Base-by-base conservation (phyloP, 1,140 invertebrate genomes). In the Rhagoletis zephyria region DNA sequence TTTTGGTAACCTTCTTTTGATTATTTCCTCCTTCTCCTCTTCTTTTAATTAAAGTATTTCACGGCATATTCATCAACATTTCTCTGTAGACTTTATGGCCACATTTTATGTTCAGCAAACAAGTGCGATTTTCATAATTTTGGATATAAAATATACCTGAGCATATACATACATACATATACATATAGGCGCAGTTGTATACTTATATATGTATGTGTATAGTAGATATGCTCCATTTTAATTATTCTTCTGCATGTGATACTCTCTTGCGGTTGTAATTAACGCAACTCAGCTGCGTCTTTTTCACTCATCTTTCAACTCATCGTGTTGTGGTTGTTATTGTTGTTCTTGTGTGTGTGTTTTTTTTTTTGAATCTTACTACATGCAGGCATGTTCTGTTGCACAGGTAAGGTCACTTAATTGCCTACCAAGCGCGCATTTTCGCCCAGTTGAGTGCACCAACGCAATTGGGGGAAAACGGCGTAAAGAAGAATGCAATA, bases 211-310 rank as follows among this genome's bases (percentile, higher is more conserved):
- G 9, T 56, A 9, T 56, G 9, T 56, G 51, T 56, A 56, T 56
- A 9, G 51, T 56, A 56, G 5, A 3, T 56, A 56, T 56, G 16
- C 45, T 3, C n/a, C 16, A 48, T 74, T 10, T 81, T 81, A 19
- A 56, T 56, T 81, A n/a, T 56, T 56, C 48, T 12, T 81, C 48
- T 56, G 5, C 48, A 81, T 48, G 51, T 56, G 5, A 56, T 81
- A 81, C 56, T 81, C 74, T 56, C 74, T n/a, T 59, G 74, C 74
- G 48, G n/a, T 81, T 81, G 56, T 81, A 81, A 81, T 81, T 81
- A 56, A 16, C n/a, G 42, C 56, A 56, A 56, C 48, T 56, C n/a
- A 81, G 7, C 74, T 16, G 48, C 9, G n/a, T 59, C 1, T 74
- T 67, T 42, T 74, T 48, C 42, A 45, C 16, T 19, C 51, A 30